These are phyloP conservation scores for Hydrotaea diabolus DNA, from an alignment of 2,888 invertebrate genomes.

Conservation along the genomic window DNA sequence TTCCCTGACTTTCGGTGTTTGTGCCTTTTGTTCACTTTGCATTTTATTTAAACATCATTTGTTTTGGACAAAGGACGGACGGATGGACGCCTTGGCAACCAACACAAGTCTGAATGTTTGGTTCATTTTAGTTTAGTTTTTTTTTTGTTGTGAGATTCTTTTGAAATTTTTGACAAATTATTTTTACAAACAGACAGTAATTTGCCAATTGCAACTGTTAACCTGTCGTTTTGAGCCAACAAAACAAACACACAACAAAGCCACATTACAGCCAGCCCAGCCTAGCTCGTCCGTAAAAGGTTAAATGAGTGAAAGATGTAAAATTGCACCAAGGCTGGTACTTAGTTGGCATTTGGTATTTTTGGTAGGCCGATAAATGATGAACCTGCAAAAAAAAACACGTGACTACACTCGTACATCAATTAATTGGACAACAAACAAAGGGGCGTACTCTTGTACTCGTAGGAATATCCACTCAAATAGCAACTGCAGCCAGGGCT, in stretches of 20 bases:
- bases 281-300: too few relatives aligned
- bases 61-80: neutral
- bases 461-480: slow-evolving; percentile 20
- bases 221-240: slow-evolving; percentile 57
- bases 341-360: slow-evolving; percentile 39
- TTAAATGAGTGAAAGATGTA: slow-evolving; percentile 45
- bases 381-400: slow-evolving; percentile 63
- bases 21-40: slow-evolving; percentile 24
- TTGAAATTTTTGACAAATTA: slow-evolving; percentile 64
- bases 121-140: neutral
- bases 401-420: slow-evolving; percentile 10
- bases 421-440: slow-evolving; percentile 66
- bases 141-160: slow-evolving; percentile 34
- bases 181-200: slow-evolving; percentile 67
- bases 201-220: slow-evolving; percentile 68
- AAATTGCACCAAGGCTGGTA: slow-evolving; percentile 27
- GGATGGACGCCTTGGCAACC: slow-evolving; percentile 1
- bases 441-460: slow-evolving; percentile 58
- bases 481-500: neutral
- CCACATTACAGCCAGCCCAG: neutral
- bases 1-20: slow-evolving; percentile 4
- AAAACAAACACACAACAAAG: neutral
- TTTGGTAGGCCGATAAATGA: slow-evolving; percentile 44
- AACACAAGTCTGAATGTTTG: neutral
- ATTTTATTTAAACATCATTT: slow-evolving; percentile 25